A percentile compares a stretch with the other conserved stretches of the same genome.
Conservation (phyloP, 1,140 invertebrate genomes). For the Aphis gossypii region DNA sequence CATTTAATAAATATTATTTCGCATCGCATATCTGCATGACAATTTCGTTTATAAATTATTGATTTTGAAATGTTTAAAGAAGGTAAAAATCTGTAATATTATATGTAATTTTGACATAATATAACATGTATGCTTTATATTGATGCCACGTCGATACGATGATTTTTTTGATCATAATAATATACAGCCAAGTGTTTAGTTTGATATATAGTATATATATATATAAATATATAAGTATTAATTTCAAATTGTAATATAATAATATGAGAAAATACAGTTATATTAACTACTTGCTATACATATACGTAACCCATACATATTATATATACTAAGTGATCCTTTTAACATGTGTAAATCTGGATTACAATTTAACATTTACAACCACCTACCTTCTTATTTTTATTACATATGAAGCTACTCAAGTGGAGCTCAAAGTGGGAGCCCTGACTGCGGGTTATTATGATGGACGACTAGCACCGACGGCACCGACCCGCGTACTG, state of each 20-base stretch:
- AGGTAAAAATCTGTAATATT: neutral
- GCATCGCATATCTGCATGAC: neutral
- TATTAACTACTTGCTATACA: neutral
- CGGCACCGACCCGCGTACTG: neutral
- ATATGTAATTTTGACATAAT: neutral
- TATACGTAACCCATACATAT: neutral
- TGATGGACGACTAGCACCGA: neutral
- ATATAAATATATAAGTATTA: neutral
- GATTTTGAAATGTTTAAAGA: neutral
- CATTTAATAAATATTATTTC: neutral
- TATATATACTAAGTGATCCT: neutral
- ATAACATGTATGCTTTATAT: neutral
- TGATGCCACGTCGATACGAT: neutral
- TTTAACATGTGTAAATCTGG: neutral
- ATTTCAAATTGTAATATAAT: neutral
- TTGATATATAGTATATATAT: too few relatives aligned
- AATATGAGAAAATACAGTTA: neutral
- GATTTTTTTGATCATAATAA: neutral
- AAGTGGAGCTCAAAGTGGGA: neutral
- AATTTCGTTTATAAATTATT: neutral
- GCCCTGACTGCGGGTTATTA: neutral
- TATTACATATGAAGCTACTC: neutral
- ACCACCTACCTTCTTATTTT: neutral
- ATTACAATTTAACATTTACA: neutral
- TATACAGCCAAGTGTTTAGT: neutral